Base-by-base conservation (phyloP, 2,888 invertebrate species). In the Shargacucullia verbasci region DNA sequence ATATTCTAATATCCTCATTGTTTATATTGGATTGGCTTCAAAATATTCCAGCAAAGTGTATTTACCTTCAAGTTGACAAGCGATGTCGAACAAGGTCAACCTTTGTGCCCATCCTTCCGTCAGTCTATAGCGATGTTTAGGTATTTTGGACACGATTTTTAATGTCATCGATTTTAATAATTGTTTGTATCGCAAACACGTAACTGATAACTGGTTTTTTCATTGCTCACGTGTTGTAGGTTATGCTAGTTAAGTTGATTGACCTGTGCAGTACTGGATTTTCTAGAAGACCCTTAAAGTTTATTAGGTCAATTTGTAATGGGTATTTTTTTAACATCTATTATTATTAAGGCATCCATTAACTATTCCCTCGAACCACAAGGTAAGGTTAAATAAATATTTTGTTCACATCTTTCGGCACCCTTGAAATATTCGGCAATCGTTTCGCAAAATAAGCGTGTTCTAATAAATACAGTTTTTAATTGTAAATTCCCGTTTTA, bases 31-130 rank as follows among this genome's bases (percentile, higher is more conserved):
- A 33, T 44, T 34, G 41, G 47, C 55, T 50, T 33, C 39, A 55
- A 59, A 60, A 60, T 60, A 60, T 60, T 65, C 58, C 47, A 62
- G 44, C 57, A 62, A 48, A 55, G 35, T 53, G 20, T 40, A 13
- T 56, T 52, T 38, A 66, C 70, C 66, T 72, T 72, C 46, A 45
- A 37, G 31, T 46, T 48, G 56, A 59, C 48, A 47, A 35, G 35
- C 13, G 25, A 60, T 66, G 57, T 71, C 34, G 33, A 60, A 57
- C 62, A 70, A 72, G 59, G 70, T 60, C 62, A 66, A 50, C 29
- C 29, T 47, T 59, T 37, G 68, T 29, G 33, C 31, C 35, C 56
- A 56, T 62, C 48, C 58, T 69, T 60, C 59, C 31, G 35, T 37
- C 13, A 33, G 20, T 34, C 41, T 10, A 40, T 20, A 49, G 55